Percentiles rank a stretch among this genome's conserved stretches.
These are phyloP conservation scores for Xerus rutilus DNA, from an alignment of 2,797 vertebrate genomes.

Conservation along the genomic window DNA sequence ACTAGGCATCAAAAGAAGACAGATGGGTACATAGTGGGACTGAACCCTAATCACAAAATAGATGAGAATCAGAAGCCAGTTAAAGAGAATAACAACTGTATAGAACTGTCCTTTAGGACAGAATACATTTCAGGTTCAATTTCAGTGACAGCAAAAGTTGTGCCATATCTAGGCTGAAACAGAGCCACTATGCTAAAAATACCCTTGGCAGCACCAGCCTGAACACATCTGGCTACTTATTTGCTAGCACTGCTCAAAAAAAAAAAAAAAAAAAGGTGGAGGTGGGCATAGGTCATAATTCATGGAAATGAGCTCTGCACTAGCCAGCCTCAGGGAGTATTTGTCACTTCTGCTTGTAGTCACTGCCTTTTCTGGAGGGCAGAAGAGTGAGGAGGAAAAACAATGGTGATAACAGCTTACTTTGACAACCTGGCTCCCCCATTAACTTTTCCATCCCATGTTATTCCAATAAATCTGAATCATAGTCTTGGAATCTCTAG, in stretches of 20 bases:
- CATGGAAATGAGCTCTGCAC: not conserved
- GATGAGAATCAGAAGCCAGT: not conserved
- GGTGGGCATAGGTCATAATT: not conserved
- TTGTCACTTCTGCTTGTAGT: not conserved
- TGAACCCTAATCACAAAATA: not conserved
- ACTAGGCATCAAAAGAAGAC: not conserved
- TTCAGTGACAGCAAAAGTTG: not conserved
- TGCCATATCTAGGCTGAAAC: not conserved
- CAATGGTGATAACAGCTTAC: not conserved
- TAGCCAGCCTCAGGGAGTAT: not conserved
- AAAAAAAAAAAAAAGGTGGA: too few relatives aligned
- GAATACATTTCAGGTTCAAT: not conserved
- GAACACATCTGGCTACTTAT: not conserved
- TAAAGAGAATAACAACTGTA: not conserved
- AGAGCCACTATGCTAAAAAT: not conserved
- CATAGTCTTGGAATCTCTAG: constrained; percentile 25
- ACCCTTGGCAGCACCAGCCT: not conserved
- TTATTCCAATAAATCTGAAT: constrained; percentile 52
- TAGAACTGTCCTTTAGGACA: not conserved
- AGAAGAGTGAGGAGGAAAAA: not conserved
- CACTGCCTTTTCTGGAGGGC: not conserved
- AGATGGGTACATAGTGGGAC: not conserved
- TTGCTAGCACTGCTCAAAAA: not conserved
- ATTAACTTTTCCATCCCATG: constrained; percentile 34
- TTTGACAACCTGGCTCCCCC: constrained; percentile 24